Base-by-base conservation (phyloP, 1,140 invertebrate genomes). In the Hylaeus anthracinus region DNA sequence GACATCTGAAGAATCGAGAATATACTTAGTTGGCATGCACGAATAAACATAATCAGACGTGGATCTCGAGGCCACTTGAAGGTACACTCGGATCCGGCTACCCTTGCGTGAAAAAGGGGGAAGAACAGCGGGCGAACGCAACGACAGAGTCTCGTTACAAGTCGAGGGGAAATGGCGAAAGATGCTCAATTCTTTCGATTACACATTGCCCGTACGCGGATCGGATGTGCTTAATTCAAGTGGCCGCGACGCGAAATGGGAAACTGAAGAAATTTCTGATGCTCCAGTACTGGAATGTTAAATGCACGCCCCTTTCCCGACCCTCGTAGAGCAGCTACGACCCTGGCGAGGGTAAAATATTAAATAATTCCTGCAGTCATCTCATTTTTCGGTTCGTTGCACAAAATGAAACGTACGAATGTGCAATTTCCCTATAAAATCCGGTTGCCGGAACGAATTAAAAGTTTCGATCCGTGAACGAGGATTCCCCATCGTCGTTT, bases 1-100 rank as follows among this genome's bases (percentile, higher is more conserved):
- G 83, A 91, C 87, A 88, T 90, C 88, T 88, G 90, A 91, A 90
- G 88, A 91, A 91, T 74, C 76, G 75, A 87, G 91, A 91, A 90
- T 88, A 88, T 86, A 88, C 82, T 88, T 90, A 90, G 81, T 78
- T 79, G 64, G 70, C 69, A 79, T 74, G 82, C 85, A 84, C 86
- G 88, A 89, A 90, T 88, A 88, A 91, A 91, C 89, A 90, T 87
- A 90, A 91, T 91, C 85, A 90, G 80, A 69, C 83, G 76, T 67
- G 83, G 81, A 79, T 81, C 85, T 89, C 75, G 81, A 90, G 86
- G 86, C 84, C 86, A 88, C 86, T 90, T 86, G 71, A 88, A 77
- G 82, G 83, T 86, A 85, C 86, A 76, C 75, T 67, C 78, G 77
- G 88, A 85, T 86, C 86, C 83, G 74, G 39, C 83, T 82, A 85